A percentile compares a stretch with the other conserved stretches of the same genome.
Evolutionary conservation across 2,888 invertebrate genomes (phyloP).

Genomic region (Himalopsyche tibetana): DNA sequence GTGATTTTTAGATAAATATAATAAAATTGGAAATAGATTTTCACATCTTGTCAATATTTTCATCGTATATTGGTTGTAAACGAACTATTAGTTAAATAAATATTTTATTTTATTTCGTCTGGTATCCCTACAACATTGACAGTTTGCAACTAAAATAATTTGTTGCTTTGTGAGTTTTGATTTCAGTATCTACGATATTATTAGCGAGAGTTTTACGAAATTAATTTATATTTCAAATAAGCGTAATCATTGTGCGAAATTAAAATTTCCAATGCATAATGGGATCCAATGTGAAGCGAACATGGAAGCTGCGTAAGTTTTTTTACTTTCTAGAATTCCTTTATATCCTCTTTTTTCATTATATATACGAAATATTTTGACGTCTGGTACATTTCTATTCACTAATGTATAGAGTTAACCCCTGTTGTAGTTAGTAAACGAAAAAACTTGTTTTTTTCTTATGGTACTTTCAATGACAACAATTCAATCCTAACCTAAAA

Average conservation of each 20-base stretch:
- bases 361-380: too few species aligned
- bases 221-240: neutral
- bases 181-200: neutral
- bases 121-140: neutral
- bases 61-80: too few species aligned
- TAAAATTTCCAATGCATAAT: slow-evolving; percentile 54
- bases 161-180: neutral
- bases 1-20: too few species aligned
- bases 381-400: neutral
- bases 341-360: neutral
- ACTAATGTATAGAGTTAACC: neutral
- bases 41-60: too few species aligned
- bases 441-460: neutral
- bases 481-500: slow-evolving; percentile 32
- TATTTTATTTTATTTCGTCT: neutral
- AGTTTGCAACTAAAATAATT: slow-evolving; percentile 8
- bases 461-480: slow-evolving; percentile 3
- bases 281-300: slow-evolving; percentile 73
- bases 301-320: slow-evolving; percentile 90
- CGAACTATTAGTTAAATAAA: neutral
- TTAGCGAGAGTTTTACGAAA: neutral
- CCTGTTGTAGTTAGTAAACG: neutral
- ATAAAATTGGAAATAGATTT: too few species aligned
- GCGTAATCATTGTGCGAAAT: neutral
- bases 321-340: slow-evolving; percentile 44